Evolutionary conservation across 2,888 invertebrate genomes (phyloP).

Genomic region (Augiades crinisus): DNA sequence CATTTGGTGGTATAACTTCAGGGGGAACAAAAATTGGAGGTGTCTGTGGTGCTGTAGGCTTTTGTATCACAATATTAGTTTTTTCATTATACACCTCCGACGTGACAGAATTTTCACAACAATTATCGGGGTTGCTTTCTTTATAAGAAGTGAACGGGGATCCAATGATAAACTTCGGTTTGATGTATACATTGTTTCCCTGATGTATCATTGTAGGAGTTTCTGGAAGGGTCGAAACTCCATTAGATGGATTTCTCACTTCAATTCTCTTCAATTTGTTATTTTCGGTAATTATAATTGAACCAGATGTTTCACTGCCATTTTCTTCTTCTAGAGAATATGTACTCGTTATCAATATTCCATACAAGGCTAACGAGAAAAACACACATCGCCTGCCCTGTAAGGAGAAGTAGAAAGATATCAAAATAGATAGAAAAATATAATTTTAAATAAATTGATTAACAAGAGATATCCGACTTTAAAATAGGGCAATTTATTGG

Average conservation of each 20-base stretch:
- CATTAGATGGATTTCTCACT: constrained; percentile 1
- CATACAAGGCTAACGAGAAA: neutral
- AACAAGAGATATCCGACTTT: too few species aligned
- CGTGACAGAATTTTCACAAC: neutral
- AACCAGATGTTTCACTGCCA: neutral
- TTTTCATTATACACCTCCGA: neutral
- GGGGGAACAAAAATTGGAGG: neutral
- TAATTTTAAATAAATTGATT: too few species aligned
- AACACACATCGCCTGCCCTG: neutral
- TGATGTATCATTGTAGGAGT: constrained; percentile 36
- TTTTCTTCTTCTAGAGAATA: constrained; percentile 5
- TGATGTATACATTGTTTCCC: constrained; percentile 48
- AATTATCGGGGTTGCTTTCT: neutral
- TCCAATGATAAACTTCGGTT: constrained; percentile 34
- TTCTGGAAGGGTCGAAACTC: neutral
- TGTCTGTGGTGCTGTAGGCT: neutral
- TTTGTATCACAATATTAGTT: neutral
- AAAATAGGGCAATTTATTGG: too few species aligned
- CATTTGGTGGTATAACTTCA: neutral
- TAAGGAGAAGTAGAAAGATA: neutral
- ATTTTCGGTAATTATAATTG: neutral
- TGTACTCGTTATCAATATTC: neutral
- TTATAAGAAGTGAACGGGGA: constrained; percentile 35
- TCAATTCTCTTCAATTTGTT: constrained; percentile 3
- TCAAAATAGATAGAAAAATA: too few species aligned